Base-by-base conservation (phyloP, 2,888 invertebrate genomes). In the Tachystola acroxantha region DNA sequence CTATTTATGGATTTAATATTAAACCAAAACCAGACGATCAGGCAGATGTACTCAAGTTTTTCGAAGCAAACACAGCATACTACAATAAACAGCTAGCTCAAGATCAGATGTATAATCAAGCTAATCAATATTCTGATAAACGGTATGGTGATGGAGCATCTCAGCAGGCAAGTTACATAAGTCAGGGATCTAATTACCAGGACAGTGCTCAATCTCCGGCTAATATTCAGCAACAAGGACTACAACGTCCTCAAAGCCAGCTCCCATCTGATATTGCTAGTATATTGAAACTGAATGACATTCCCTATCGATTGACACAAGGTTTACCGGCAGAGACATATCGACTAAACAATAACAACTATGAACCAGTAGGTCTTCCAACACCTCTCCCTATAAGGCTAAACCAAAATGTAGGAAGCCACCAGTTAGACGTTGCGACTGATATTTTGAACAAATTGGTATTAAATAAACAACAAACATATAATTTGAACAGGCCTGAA, bases 371-470 rank as follows among this genome's bases (percentile, higher is more conserved):
- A 12, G 54, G 44, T 25, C 53, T 85, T 44, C 76, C 82, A 5
- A 72, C 77, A 25, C 66, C 68, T 9, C 46, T 84, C 16, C 84
- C 86, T 2, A 43, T 66, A 26, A 66, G 71, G 53, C 53, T 88
- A 0, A 88, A 87, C 51, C 87, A 86, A 66, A 81, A 87, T 39
- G 69, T 88, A 10, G 75, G 70, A 1, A 77, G 70, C 43, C 88
- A 87, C 42, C 79, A 84, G 41, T 44, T 86, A 40, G 87, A 87
- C 40, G 76, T 80, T 3, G 64, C 78, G 9, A 64, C 68, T 1
- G 76, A 64, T 43, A 55, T 84, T 37, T 54, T 86, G 0, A 77
- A 57, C 40, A 86, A 84, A 46, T 47, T 80, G 20, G 53, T 82
- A 39, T 46, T 65, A 25, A 74, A 65, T 45, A 85, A 82, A 50